Percentiles rank a stretch among this genome's conserved stretches.
These are phyloP conservation scores for Heliconius eleuchia DNA, from an alignment of 1,140 invertebrate species.

Conservation along the genomic window DNA sequence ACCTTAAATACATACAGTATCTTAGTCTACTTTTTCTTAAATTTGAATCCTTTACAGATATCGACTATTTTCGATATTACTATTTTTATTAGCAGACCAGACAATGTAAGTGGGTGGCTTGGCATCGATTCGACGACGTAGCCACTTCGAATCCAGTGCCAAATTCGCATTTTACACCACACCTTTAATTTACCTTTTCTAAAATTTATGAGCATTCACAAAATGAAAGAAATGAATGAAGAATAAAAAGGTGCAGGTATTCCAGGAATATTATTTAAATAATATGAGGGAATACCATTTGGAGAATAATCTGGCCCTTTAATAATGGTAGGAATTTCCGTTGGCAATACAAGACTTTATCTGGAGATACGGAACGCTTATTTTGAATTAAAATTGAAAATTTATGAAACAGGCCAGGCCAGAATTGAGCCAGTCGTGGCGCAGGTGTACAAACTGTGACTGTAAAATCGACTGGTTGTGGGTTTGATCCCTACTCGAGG, in stretches of 20 bases:
- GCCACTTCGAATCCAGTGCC: conserved; percentile 9
- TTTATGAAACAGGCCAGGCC: not conserved
- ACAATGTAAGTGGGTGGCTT: not conserved
- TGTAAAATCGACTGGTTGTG: too few species aligned
- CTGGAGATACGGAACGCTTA: not conserved
- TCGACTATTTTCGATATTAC: not conserved
- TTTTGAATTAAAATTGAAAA: not conserved
- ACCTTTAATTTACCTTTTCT: not conserved
- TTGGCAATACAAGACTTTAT: not conserved
- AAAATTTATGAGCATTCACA: not conserved
- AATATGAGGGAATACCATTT: not conserved
- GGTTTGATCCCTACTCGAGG: too few species aligned
- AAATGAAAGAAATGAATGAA: not conserved
- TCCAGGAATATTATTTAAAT: not conserved
- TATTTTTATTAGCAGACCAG: not conserved
- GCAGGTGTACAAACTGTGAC: too few species aligned
- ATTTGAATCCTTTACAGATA: not conserved
- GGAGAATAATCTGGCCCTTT: not conserved
- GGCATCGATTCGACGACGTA: not conserved
- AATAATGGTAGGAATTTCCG: not conserved
- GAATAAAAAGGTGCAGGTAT: not conserved
- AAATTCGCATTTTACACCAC: not conserved
- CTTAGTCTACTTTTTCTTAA: not conserved
- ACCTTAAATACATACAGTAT: too few species aligned
- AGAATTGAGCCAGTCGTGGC: too few species aligned